Percentiles rank a stretch among this genome's conserved stretches.
Conservation (phyloP, 2,888 invertebrate genomes). For the Myopa tessellatipennis region DNA sequence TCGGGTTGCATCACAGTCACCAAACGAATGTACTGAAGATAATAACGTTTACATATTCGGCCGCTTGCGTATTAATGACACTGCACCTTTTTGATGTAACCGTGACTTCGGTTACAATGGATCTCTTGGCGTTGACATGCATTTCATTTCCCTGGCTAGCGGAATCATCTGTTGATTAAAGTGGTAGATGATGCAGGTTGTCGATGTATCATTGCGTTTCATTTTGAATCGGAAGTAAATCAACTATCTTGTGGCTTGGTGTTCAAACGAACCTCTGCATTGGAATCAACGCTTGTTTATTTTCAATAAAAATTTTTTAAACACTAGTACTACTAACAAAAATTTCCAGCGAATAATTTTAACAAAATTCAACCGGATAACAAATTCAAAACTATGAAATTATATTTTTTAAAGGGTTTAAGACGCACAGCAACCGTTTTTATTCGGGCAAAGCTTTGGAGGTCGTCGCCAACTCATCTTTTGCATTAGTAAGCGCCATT, state of each 20-base stretch:
- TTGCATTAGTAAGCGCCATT: slow-evolving; percentile 11
- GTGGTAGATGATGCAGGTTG: slow-evolving; percentile 51
- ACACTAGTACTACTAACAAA: too few species aligned
- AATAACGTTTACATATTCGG: slow-evolving; percentile 64
- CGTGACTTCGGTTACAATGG: slow-evolving; percentile 59
- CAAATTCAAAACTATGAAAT: slow-evolving; percentile 20
- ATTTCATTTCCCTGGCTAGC: slow-evolving; percentile 75
- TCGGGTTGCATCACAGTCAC: slow-evolving; percentile 79
- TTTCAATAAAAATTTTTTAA: too few species aligned
- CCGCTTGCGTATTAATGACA: slow-evolving; percentile 59
- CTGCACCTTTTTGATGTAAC: slow-evolving; percentile 58
- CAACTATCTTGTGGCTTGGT: slow-evolving; percentile 73
- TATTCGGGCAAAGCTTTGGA: slow-evolving; percentile 3
- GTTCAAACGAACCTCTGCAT: too few species aligned
- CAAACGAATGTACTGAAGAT: slow-evolving; percentile 72
- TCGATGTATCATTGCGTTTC: slow-evolving; percentile 72
- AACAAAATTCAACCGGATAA: slow-evolving; percentile 31
- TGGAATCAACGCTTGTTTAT: too few species aligned
- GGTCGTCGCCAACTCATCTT: slow-evolving; percentile 33
- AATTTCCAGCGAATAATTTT: not conserved
- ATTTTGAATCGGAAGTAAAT: slow-evolving; percentile 70
- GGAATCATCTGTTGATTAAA: slow-evolving; percentile 75
- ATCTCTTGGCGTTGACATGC: slow-evolving; percentile 63
- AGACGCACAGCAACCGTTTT: not conserved
- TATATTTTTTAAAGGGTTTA: slow-evolving; percentile 2